A percentile compares a stretch with the other conserved stretches of the same genome.
These are phyloP conservation scores for Balanococcus diminutus DNA, from an alignment of 2,888 invertebrate species.

Conservation along the genomic window DNA sequence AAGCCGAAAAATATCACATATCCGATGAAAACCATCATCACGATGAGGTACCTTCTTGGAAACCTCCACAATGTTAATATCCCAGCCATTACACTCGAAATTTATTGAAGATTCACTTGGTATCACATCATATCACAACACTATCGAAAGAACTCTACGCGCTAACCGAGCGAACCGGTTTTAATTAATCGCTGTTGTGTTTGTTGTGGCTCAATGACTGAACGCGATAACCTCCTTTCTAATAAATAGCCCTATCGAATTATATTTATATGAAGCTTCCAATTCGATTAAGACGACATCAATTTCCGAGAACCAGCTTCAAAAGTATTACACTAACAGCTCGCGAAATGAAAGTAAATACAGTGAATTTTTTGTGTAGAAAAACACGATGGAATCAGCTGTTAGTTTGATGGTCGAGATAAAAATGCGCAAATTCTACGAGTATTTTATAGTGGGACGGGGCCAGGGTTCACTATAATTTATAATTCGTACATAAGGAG, in stretches of 20 bases:
- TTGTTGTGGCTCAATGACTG: not conserved
- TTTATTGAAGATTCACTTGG: not conserved
- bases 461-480: too few relatives aligned
- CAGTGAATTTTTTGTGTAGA: not conserved
- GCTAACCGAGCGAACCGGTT: not conserved
- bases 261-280: not conserved
- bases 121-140: not conserved
- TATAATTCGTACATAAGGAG: too few relatives aligned
- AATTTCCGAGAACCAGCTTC: not conserved
- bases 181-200: not conserved
- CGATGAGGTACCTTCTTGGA: not conserved
- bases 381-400: not conserved
- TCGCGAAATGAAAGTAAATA: not conserved
- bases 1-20: slow-evolving; percentile 15
- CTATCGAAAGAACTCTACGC: not conserved
- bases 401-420: too few relatives aligned
- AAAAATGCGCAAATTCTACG: too few relatives aligned
- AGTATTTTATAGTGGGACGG: too few relatives aligned
- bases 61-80: not conserved
- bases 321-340: not conserved
- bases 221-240: not conserved
- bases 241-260: not conserved
- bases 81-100: not conserved
- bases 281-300: not conserved
- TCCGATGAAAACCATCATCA: slow-evolving; percentile 1